Evolutionary conservation across 2,113 vertebrate genomes (phyloP).

Genomic region (Atherinomorus stipes): DNA sequence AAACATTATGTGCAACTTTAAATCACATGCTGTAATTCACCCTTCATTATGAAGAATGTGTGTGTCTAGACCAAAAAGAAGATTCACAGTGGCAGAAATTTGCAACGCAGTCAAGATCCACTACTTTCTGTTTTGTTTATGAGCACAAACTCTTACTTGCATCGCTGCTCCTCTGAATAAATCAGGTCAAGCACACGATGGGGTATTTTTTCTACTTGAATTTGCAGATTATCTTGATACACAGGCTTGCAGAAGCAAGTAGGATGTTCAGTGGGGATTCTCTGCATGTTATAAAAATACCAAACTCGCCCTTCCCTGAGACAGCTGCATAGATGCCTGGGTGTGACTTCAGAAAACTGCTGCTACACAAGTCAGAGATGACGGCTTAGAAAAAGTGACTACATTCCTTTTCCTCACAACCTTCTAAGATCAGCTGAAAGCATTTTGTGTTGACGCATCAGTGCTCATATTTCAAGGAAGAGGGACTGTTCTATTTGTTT

Average conservation of each 20-base stretch:
- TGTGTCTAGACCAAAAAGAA: conserved; percentile 2
- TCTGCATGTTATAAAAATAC: conserved; percentile 58
- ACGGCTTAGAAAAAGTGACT: conserved; percentile 14
- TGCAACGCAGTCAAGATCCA: conserved; percentile 16
- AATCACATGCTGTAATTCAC: neutral
- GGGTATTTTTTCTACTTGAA: conserved; percentile 9
- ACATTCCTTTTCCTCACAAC: conserved; percentile 13
- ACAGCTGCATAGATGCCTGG: conserved; percentile 47
- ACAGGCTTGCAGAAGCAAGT: conserved; percentile 21
- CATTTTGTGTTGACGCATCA: conserved; percentile 24
- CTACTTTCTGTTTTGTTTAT: conserved; percentile 42
- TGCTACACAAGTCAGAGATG: conserved; percentile 26
- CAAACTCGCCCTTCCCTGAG: conserved; percentile 32
- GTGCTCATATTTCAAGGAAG: conserved; percentile 31
- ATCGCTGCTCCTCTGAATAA: conserved; percentile 41
- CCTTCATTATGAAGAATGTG: conserved; percentile 2
- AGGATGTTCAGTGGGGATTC: conserved; percentile 53
- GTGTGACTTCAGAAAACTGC: conserved; percentile 29
- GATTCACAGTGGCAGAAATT: conserved; percentile 13
- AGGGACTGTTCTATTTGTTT: conserved; percentile 1
- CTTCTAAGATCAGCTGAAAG: conserved; percentile 43
- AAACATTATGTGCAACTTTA: conserved; percentile 1
- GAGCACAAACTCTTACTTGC: conserved; percentile 37
- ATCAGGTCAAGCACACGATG: conserved; percentile 44
- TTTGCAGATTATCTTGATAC: conserved; percentile 48